Evolutionary conservation across 2,113 vertebrate species (phyloP), one percentile per base, ranked within the genome.

Genomic region (Dascyllus trimaculatus): DNA sequence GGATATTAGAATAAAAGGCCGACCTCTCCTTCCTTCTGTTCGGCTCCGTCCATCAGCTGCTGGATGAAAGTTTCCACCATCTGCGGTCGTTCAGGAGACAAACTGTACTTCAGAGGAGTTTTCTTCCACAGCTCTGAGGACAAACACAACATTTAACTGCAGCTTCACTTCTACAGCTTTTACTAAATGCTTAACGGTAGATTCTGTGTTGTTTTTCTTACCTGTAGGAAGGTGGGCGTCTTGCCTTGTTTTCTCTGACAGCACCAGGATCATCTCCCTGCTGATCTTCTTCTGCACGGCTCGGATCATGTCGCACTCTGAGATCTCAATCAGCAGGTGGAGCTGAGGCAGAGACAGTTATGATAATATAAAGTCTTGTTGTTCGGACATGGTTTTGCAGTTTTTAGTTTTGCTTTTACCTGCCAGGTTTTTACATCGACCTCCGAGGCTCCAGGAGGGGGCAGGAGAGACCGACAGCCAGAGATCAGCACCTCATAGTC

Each of bases 111-210:
- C 85, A 94, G 93, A 56, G 79, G 63, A 45, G 63, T 71, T 38
- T 86, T 89, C 82, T 93, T 96, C 94, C 95, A 96, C 69, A 96
- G 90, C 18, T 96, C 95, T 95, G 57, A 43, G 15, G 26, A 80
- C 40, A 67, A 8, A 43, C 1, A 65, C 0, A 49, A 57, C 35
- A 11, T 49, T 38, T 14, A 6, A 49, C 11, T 11, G 5, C 46
- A 7, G 71, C 35, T 38, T 8, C 14, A 6, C 2, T 11, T 4
- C 38, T 32, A 2, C 17, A 18, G 2, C 13, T 59, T 21, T 17
- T 9, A 26, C 35, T 15, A 13, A 57, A 53, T 11, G 3, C 53
- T 46, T 29, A 51, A 22, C 49, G 22, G n/a, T 51, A 48, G 11
- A 46, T 75, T 8, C 24, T 61, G 38, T 48, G 19, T 66, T 17